Evolutionary conservation across 2,888 invertebrate species (phyloP).

Genomic region (Drosophila algonquin): DNA sequence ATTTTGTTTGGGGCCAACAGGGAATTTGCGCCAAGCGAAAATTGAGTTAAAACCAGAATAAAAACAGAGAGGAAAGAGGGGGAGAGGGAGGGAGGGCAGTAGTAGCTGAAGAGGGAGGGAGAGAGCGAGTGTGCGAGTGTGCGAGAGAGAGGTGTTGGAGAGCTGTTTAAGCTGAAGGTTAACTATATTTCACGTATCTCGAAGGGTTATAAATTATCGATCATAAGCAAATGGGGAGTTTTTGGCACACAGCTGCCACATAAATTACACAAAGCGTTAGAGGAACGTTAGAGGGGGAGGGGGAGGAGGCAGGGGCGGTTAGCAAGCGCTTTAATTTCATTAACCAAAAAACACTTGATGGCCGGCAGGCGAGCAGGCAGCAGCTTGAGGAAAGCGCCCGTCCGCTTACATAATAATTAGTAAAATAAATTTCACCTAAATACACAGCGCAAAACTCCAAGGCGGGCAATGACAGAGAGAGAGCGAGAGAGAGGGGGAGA

Average conservation of each 20-base stretch:
- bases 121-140: too few relatives aligned
- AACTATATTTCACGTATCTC: slow-evolving; percentile 34
- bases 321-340: slow-evolving; percentile 69
- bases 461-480: neutral
- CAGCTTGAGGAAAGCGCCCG: slow-evolving; percentile 28
- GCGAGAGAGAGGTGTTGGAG: neutral
- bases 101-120: neutral
- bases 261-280: slow-evolving; percentile 26
- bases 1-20: slow-evolving; percentile 27
- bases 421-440: slow-evolving; percentile 76
- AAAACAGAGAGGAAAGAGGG: slow-evolving; percentile 9
- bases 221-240: slow-evolving; percentile 26
- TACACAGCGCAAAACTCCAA: slow-evolving; percentile 47
- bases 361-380: neutral
- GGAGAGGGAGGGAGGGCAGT: neutral
- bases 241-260: slow-evolving; percentile 30
- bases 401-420: slow-evolving; percentile 76
- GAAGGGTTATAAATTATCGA: slow-evolving; percentile 32
- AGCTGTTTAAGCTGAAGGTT: slow-evolving; percentile 17
- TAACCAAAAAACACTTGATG: slow-evolving; percentile 45
- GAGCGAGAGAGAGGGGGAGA: slow-evolving; percentile 7
- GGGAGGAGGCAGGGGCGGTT: neutral
- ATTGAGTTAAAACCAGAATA: slow-evolving; percentile 46
- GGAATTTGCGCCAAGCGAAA: slow-evolving; percentile 46
- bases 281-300: too few relatives aligned